phyloP scores from a whole-genome alignment of 1,140 invertebrate genomes.

The Habropoda laboriosa region DNA sequence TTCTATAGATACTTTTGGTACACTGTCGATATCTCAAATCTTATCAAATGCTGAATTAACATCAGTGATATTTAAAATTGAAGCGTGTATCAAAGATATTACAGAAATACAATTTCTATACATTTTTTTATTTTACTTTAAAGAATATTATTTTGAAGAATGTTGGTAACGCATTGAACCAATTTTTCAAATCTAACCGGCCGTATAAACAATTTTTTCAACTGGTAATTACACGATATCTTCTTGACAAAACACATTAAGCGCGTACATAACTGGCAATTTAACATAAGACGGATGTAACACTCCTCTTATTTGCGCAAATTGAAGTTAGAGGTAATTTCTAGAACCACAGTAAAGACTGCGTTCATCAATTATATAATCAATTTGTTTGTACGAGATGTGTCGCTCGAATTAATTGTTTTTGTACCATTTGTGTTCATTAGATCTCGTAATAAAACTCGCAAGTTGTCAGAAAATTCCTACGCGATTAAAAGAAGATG shows the following conservation, averaged over 20 bases:
- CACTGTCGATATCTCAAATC: too few relatives aligned
- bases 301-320: not conserved
- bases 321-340: not conserved
- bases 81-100: too few relatives aligned
- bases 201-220: not conserved
- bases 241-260: not conserved
- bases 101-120: too few relatives aligned
- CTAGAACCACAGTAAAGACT: not conserved
- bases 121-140: too few relatives aligned
- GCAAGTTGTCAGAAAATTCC: not conserved
- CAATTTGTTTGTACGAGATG: slow-evolving; percentile 20
- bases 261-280: not conserved
- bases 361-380: not conserved
- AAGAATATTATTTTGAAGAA: too few relatives aligned
- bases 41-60: too few relatives aligned
- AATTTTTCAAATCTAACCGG: too few relatives aligned
- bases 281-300: not conserved
- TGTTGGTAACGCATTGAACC: too few relatives aligned
- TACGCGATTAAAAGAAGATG: not conserved
- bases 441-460: not conserved
- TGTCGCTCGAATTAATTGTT: slow-evolving; percentile 13
- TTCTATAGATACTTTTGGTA: too few relatives aligned
- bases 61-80: too few relatives aligned
- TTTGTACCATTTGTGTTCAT: not conserved
- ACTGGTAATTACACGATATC: not conserved